Base-by-base conservation (phyloP, 2,113 vertebrate genomes). In the Callionymus lyra region DNA sequence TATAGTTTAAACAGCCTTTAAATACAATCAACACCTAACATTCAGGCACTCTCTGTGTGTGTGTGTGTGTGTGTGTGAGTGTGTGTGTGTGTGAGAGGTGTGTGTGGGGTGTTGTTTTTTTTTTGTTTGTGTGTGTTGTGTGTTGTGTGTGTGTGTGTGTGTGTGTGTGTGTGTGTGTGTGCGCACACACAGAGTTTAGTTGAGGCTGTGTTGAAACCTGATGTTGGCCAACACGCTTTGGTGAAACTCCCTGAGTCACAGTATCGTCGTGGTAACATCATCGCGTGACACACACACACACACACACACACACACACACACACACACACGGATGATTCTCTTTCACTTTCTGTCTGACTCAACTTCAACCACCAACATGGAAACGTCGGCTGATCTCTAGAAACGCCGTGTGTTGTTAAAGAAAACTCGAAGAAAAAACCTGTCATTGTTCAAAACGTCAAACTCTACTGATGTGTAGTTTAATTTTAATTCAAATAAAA, bases 1-100 rank as follows among this genome's bases (percentile, higher is more conserved):
- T 72, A 70, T 50, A 65, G 48, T 76, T 77, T 74, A 64, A 76
- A 74, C 62, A 50, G 50, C 43, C 63, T 65, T 70, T 68, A 72
- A 79, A 68, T 65, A 72, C 48, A 63, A 63, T 60, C 50, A 63
- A 68, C 60, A 68, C 48, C 56, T 38, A 33, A 31, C 31, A 35
- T 37, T 27, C 37, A 16, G 18, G 44, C n/a, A 13, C 48, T 47
- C 21, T 31, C 36, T 16, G 15, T 38, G 38, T 47, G 41, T 41
- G 13, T 21, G 17, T 13, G 4, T 13, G n/a, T 8, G 13, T 9
- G 6, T 13, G 2, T 5, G 9, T 5, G 21, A 27, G 21, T 4
- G 21, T 5, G n/a, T 16, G 15, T 38, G 38, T 47, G 41, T 41
- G 13, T 21, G 17, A 9, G 4, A 8, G n/a, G 13, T 9, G 6